These are phyloP conservation scores for Perizoma affinitatum DNA, from an alignment of 2,888 invertebrate species.

Conservation along the genomic window DNA sequence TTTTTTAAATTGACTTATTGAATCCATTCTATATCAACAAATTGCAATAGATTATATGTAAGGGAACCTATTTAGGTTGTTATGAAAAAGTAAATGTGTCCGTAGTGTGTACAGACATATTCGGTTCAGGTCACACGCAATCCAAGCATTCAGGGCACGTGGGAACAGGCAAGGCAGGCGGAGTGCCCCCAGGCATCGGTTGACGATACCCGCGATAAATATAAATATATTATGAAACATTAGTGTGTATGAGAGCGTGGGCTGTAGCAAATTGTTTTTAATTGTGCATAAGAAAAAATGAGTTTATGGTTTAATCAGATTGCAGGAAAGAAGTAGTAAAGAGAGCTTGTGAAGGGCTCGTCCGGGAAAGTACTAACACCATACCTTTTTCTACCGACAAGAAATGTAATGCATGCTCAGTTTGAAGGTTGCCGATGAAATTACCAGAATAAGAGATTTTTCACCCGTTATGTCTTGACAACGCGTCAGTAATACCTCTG, in stretches of 20 bases:
- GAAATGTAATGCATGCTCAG: too few species aligned
- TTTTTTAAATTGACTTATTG: too few species aligned
- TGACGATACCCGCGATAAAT: slow-evolving; percentile 82
- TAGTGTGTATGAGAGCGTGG: slow-evolving; percentile 60
- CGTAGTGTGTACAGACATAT: slow-evolving; percentile 19
- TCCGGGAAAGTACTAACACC: too few species aligned
- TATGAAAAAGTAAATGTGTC: slow-evolving; percentile 6
- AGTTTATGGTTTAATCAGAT: too few species aligned
- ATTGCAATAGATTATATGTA: background rate
- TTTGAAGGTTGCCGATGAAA: too few species aligned
- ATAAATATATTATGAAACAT: slow-evolving; percentile 64
- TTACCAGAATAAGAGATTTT: too few species aligned
- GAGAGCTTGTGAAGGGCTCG: too few species aligned
- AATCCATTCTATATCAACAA: too few species aligned
- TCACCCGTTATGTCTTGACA: too few species aligned
- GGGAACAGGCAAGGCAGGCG: slow-evolving; percentile 76
- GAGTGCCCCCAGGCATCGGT: slow-evolving; percentile 75
- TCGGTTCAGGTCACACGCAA: slow-evolving; percentile 75
- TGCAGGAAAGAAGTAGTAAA: too few species aligned
- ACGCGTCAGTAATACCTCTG: too few species aligned
- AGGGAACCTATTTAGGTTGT: background rate
- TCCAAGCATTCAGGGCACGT: slow-evolving; percentile 81
- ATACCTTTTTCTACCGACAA: too few species aligned
- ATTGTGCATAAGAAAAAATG: background rate
- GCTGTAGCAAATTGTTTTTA: slow-evolving; percentile 40